phyloP scores from a whole-genome alignment of 1,140 invertebrate species.

The Caenorhabditis brenneri region DNA sequence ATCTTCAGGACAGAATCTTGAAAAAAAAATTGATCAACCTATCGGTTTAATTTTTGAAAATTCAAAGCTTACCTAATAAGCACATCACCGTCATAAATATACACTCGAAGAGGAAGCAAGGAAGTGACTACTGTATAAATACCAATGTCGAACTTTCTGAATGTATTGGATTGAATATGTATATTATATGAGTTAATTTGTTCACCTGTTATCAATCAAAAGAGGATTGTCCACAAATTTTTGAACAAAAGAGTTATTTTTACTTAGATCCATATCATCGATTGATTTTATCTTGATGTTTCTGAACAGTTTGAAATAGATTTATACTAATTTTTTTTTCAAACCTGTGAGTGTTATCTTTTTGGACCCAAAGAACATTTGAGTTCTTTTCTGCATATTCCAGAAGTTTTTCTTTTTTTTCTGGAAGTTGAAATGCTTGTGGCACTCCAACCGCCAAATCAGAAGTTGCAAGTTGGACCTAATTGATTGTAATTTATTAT shows the following conservation, averaged over 20 bases:
- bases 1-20: constrained; percentile 86
- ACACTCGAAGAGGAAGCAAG: constrained; percentile 85
- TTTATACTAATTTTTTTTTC: neutral
- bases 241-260: constrained; percentile 84
- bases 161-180: constrained; percentile 78
- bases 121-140: constrained; percentile 91
- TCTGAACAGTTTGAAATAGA: neutral
- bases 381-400: constrained; percentile 78
- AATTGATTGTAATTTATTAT: neutral
- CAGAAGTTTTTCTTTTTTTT: constrained; percentile 79
- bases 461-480: constrained; percentile 80
- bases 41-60: neutral
- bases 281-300: constrained; percentile 82
- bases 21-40: too few relatives aligned
- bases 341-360: constrained; percentile 84
- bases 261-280: constrained; percentile 79
- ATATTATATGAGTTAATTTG: neutral
- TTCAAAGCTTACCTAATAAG: neutral
- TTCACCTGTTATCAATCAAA: constrained; percentile 73
- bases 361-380: constrained; percentile 83
- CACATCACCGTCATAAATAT: constrained; percentile 82
- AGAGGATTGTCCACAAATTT: constrained; percentile 84
- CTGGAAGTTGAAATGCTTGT: constrained; percentile 84
- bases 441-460: constrained; percentile 80
- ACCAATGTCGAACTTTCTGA: constrained; percentile 90